These are phyloP conservation scores for Spatulosminthurus flaviceps DNA, from an alignment of 2,888 invertebrate genomes.

Conservation along the genomic window DNA sequence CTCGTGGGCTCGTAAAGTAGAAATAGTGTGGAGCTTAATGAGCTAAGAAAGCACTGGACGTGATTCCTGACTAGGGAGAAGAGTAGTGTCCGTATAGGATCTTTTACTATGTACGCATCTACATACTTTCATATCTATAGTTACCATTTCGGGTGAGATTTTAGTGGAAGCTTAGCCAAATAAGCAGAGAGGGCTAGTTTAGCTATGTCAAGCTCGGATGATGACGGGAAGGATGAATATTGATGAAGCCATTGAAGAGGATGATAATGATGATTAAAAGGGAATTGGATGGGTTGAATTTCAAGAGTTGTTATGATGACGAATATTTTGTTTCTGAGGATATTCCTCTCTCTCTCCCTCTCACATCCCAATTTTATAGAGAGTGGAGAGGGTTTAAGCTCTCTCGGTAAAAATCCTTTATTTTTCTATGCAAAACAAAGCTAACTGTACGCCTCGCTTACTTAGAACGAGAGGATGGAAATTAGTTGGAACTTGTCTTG, in stretches of 20 bases:
- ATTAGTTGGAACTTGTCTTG: not conserved
- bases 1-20: conserved; percentile 7
- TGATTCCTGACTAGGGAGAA: not conserved
- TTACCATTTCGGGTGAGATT: too few relatives aligned
- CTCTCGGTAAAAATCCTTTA: not conserved
- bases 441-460: too few relatives aligned
- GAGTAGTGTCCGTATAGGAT: too few relatives aligned
- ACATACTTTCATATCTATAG: too few relatives aligned
- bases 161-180: too few relatives aligned
- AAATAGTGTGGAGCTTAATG: conserved; percentile 15
- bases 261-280: conserved; percentile 25
- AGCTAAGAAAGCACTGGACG: conserved; percentile 27
- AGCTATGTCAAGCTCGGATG: not conserved
- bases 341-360: too few relatives aligned
- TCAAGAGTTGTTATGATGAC: conserved; percentile 12
- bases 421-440: conserved; percentile 8
- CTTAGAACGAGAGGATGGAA: not conserved
- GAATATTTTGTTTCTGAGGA: not conserved
- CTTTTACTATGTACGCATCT: too few relatives aligned
- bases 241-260: conserved; percentile 18
- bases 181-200: not conserved
- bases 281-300: conserved; percentile 28
- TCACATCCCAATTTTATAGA: too few relatives aligned
- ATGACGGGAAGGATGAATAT: conserved; percentile 25
- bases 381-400: too few relatives aligned